Evolutionary conservation across 1,140 invertebrate genomes (phyloP), one percentile per base, ranked within the genome.

Genomic region (Macrobrachium rosenbergii): DNA sequence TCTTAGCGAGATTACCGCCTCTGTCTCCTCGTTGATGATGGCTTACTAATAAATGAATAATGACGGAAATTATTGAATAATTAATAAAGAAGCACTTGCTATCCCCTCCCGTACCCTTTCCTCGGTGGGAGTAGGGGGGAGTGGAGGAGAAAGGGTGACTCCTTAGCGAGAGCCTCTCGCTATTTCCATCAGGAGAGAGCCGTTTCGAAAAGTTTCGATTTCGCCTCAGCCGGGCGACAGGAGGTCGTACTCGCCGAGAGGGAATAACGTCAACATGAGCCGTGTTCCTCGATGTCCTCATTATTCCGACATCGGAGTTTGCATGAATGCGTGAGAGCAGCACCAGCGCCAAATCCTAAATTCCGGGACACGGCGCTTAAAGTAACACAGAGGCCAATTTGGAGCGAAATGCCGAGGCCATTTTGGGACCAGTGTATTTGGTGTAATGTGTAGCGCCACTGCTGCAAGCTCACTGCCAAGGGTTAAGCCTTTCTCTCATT

Each of bases 11-110:
- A 87, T 87, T 87, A 87, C 78, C 81, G 84, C 84, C 84, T 82
- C 79, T 77, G 81, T 80, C 84, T 82, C 83, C 21, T 63, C 78
- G 73, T 78, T 87, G 84, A 81, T 82, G 84, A 81, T 77, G 84
- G 81, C 84, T 87, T 87, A 87, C 84, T 87, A 87, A 87, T 87
- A 76, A 87, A 87, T 87, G 78, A 87, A 82, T 87, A 87, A 87
- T 87, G 84, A 87, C 69, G 84, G 84, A 82, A 87, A 87, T 87
- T 87, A 87, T 81, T 87, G 84, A 82, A 87, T 87, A 87, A 87
- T 81, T 87, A 82, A 82, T 82, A 87, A 76, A 82, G 84, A 82
- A 82, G 60, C 84, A 79, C 78, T 87, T 87, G 84, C 67, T 77
- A 87, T 77, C 37, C 52, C 77, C 69, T 67, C 75, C 77, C 75